Conservation (phyloP, 2,888 invertebrate species). For the Cabera pusaria region DNA sequence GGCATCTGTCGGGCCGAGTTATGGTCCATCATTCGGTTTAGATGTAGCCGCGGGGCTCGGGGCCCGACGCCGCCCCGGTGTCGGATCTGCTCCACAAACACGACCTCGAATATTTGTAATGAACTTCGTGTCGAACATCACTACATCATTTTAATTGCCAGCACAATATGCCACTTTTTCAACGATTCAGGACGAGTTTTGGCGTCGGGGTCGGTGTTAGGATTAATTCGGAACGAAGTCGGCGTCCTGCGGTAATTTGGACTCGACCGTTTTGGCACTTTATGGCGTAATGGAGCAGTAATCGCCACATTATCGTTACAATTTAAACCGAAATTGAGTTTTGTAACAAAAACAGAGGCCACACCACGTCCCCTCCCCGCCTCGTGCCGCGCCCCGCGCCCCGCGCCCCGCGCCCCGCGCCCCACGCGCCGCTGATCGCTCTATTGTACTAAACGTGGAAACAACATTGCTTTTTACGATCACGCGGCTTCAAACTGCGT, state of each 20-base stretch:
- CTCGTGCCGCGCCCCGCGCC: background rate
- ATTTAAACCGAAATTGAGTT: conserved; percentile 12
- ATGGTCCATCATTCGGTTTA: conserved; percentile 18
- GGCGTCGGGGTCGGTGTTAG: no score
- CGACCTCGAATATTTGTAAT: no score
- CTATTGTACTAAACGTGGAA: conserved; percentile 7
- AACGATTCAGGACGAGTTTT: no score
- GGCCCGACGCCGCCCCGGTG: no score
- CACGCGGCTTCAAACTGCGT: background rate
- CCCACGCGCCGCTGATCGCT: conserved; percentile 10
- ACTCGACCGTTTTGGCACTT: conserved; percentile 6
- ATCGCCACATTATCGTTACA: conserved; percentile 16
- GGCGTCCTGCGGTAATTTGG: conserved; percentile 1
- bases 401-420: background rate
- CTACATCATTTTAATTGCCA: no score
- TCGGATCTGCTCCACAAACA: no score
- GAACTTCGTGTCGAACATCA: no score
- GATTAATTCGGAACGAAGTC: conserved; percentile 13
- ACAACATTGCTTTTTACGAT: conserved; percentile 8
- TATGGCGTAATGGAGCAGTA: conserved; percentile 9
- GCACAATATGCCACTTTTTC: no score
- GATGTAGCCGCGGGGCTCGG: conserved; percentile 11
- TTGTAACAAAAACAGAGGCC: conserved; percentile 8
- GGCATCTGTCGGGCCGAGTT: conserved; percentile 19
- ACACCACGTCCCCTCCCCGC: no score